phyloP scores from a whole-genome alignment of 2,113 vertebrate genomes.

The Syrmaticus mikado region DNA sequence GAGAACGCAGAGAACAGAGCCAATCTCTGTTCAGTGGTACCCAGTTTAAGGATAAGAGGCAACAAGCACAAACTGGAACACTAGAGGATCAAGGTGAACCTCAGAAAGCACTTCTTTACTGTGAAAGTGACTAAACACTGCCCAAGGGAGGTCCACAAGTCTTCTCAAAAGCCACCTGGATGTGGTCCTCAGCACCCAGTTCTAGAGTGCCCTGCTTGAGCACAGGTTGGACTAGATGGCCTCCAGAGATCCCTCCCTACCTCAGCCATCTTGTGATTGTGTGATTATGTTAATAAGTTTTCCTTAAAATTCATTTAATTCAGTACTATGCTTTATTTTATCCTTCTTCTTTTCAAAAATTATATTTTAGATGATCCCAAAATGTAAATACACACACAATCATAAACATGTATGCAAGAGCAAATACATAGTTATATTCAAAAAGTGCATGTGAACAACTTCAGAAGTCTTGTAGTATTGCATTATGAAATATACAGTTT shows the following conservation, averaged over 20 bases:
- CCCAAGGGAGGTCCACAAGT: neutral
- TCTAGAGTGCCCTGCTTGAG: neutral
- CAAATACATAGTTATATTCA: neutral
- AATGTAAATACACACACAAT: neutral
- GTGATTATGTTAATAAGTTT: neutral
- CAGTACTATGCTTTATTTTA: neutral
- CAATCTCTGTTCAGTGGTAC: neutral
- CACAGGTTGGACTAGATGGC: neutral
- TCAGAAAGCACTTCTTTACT: neutral
- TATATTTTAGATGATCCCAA: neutral
- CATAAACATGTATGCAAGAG: neutral
- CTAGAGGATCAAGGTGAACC: neutral
- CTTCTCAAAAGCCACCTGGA: neutral
- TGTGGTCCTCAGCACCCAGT: neutral
- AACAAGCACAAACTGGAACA: neutral
- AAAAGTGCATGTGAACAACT: neutral
- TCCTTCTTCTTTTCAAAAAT: neutral
- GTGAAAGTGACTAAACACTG: neutral
- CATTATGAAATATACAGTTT: neutral
- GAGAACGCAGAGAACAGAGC: neutral
- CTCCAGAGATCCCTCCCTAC: neutral
- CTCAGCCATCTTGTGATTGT: neutral
- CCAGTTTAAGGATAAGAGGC: neutral
- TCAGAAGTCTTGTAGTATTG: neutral
- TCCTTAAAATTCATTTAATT: slow-evolving; percentile 16